phyloP scores from a whole-genome alignment of 2,113 vertebrate species.

The Odontophorus gujanensis region DNA sequence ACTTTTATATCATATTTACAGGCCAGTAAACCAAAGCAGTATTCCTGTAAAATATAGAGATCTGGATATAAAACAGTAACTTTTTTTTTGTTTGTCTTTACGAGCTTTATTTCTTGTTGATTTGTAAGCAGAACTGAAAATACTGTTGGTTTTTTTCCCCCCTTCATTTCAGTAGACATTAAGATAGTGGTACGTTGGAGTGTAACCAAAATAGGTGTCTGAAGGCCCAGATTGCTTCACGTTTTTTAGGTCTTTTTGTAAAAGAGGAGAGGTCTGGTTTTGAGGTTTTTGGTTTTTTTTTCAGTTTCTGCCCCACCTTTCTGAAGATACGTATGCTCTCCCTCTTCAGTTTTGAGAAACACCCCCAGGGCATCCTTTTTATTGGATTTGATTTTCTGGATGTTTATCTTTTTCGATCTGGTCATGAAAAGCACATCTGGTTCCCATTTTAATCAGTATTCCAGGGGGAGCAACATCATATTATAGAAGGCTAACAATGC shows the following conservation, averaged over 20 bases:
- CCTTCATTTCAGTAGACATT: not conserved
- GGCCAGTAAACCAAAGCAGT: not conserved
- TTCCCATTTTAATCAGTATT: slow-evolving; percentile 83
- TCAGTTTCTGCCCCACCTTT: slow-evolving; percentile 24
- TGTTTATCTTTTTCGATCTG: slow-evolving; percentile 79
- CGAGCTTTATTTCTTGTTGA: not conserved
- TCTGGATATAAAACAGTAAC: not conserved
- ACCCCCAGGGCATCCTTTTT: slow-evolving; percentile 69
- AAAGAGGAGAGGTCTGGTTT: not conserved
- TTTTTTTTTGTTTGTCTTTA: too few species aligned
- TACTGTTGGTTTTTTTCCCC: not conserved
- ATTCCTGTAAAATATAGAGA: not conserved
- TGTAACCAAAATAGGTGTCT: slow-evolving; percentile 47
- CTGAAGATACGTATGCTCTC: slow-evolving; percentile 24
- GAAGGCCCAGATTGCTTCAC: slow-evolving; percentile 33
- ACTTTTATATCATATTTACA: not conserved
- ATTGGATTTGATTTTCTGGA: slow-evolving; percentile 80
- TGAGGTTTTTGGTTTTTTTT: not conserved
- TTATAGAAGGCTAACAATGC: slow-evolving; percentile 81
- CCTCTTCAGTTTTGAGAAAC: slow-evolving; percentile 58
- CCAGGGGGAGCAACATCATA: slow-evolving; percentile 78
- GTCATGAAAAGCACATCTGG: slow-evolving; percentile 82
- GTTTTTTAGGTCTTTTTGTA: not conserved
- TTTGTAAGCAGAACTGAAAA: slow-evolving; percentile 11
- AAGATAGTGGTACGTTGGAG: not conserved